Evolutionary conservation across 2,888 invertebrate species (phyloP), one percentile per base, ranked within the genome.

Genomic region (Chymomyza procnemis): DNA sequence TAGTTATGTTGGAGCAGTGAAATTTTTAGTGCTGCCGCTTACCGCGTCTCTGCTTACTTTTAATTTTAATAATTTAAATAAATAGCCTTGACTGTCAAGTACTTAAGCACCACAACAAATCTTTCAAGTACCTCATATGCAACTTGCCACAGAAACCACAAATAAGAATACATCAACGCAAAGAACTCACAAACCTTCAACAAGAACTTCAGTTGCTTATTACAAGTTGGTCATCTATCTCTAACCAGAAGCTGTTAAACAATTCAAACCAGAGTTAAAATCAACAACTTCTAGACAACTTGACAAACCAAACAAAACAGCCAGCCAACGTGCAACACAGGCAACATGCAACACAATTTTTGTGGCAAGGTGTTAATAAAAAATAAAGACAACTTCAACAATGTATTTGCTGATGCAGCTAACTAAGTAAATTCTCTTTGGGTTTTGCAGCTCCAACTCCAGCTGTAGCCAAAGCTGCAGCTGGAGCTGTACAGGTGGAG

Each of bases 371-470:
- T 77, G 56, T 78, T 18, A 50, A 41, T 41, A 41, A 41, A 41
- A 41, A 41, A 41, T 41, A n/a, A 50, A 50, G 50, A 50, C 50
- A 50, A 50, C 50, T 50, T 54, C 19, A 18, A 73, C 72, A 69
- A 69, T 67, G 46, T 78, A 72, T 78, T 57, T 58, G 9, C 48
- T 52, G 67, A 70, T 66, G 75, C 69, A 76, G 85, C 76, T 83
- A 83, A 83, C 80, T 78, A 41, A 41, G 61, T 78, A 41, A 41
- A 12, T 41, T 41, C 12, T 41, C 34, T 73, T 12, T 4, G 16
- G n/a, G 48, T 48, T 50, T 60, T 47, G 47, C 21, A 48, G 9
- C 41, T 46, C 19, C 41, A 41, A 41, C 26, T 26, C 8, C 26
- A 26, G 26, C 26, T 26, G 69, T 67, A 68, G 64, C 65, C 71